Conservation (phyloP, 2,113 vertebrate species). For the Xiphophorus maculatus region DNA sequence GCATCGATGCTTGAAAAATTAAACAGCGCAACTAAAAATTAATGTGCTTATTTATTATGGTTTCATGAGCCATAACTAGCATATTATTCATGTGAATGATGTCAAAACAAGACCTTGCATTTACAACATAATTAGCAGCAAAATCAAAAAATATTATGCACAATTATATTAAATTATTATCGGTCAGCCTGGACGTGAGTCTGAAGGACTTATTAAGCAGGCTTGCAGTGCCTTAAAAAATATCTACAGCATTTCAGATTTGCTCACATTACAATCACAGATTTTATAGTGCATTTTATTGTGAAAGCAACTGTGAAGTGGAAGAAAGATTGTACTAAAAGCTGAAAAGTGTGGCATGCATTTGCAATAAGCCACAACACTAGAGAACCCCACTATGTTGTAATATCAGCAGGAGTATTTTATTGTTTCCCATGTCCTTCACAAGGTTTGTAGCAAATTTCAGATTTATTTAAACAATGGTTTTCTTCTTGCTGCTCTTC, state of each 20-base stretch:
- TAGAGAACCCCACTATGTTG: no score
- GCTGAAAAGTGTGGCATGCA: not conserved
- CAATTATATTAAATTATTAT: no score
- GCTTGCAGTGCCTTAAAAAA: no score
- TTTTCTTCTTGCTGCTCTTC: not conserved
- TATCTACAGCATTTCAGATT: not conserved
- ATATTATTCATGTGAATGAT: not conserved
- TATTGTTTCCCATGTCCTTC: not conserved
- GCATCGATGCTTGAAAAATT: not conserved
- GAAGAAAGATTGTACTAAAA: not conserved
- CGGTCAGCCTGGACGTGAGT: no score
- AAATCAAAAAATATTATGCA: not conserved
- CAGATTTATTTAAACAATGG: not conserved
- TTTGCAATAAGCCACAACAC: not conserved
- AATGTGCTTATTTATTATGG: not conserved
- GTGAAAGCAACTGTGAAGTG: not conserved
- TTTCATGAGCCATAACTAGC: conserved; percentile 1
- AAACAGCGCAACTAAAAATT: not conserved
- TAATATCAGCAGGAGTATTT: not conserved
- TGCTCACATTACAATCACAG: not conserved
- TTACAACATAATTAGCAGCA: not conserved
- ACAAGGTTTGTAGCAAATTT: no score
- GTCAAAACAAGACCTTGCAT: not conserved
- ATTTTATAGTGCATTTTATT: not conserved
- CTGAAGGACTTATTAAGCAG: no score